Evolutionary conservation across 2,113 vertebrate species (phyloP).

Genomic region (Sinocyclocheilus rhinocerous): DNA sequence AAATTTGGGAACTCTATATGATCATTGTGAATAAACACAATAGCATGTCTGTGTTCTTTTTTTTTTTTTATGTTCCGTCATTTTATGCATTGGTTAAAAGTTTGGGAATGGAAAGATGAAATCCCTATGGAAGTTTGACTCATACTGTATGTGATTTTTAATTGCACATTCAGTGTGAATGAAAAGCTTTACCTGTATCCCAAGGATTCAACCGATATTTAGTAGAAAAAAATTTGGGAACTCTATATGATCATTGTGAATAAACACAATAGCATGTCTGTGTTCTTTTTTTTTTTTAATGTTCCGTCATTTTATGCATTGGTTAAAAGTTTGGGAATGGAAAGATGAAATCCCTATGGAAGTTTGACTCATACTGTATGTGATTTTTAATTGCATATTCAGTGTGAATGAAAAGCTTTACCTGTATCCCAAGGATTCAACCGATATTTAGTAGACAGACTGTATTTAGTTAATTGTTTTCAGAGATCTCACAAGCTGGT

Average conservation of each 20-base stretch:
- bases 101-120: not conserved
- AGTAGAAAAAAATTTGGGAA: no score
- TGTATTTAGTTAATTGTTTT: not conserved
- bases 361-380: not conserved
- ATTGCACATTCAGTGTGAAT: not conserved
- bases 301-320: not conserved
- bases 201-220: not conserved
- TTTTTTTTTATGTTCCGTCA: not conserved
- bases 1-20: not conserved
- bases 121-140: constrained; percentile 1
- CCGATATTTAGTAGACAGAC: not conserved
- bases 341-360: not conserved
- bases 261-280: no score
- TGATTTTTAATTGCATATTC: not conserved
- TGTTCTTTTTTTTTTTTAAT: not conserved
- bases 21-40: not conserved
- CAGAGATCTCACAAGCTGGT: not conserved
- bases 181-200: not conserved
- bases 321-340: not conserved
- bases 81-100: not conserved
- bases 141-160: not conserved
- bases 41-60: not conserved
- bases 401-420: not conserved
- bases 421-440: not conserved
- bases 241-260: not conserved